Conservation (phyloP, 2,888 invertebrate species). For the Archips crataeganus region DNA sequence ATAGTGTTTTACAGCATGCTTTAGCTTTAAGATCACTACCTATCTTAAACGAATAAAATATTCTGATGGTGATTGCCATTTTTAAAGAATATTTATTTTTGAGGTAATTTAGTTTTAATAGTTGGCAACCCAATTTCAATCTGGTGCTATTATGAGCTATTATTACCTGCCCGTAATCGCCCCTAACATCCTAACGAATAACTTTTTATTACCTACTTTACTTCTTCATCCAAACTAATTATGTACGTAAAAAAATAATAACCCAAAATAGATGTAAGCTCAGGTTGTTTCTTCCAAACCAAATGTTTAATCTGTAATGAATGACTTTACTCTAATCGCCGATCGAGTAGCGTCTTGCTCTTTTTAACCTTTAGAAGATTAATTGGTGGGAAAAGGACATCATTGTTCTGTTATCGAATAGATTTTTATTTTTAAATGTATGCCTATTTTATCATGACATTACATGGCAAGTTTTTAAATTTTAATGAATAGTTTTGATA, state of each 20-base stretch:
- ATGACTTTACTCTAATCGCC: slow-evolving; percentile 10
- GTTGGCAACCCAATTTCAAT: neutral
- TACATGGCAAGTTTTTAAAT: too few species aligned
- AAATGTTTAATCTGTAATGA: slow-evolving; percentile 8
- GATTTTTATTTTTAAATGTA: too few species aligned
- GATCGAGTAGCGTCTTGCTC: slow-evolving; percentile 1
- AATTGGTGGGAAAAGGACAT: neutral
- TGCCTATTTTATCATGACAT: too few species aligned
- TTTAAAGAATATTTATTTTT: too few species aligned
- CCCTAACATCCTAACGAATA: slow-evolving; percentile 55
- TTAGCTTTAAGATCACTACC: too few species aligned
- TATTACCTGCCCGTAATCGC: slow-evolving; percentile 66
- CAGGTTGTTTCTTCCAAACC: slow-evolving; percentile 14
- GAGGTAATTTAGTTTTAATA: neutral
- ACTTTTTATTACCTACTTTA: slow-evolving; percentile 62
- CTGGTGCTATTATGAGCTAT: slow-evolving; percentile 42
- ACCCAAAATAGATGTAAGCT: slow-evolving; percentile 16
- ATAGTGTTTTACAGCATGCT: too few species aligned
- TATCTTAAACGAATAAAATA: too few species aligned
- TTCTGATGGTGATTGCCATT: too few species aligned
- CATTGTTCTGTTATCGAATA: neutral
- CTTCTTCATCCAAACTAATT: slow-evolving; percentile 49
- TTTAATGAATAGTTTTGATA: too few species aligned
- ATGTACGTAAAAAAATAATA: slow-evolving; percentile 37
- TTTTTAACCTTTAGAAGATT: neutral